Conservation (phyloP, 2,888 invertebrate genomes). For the Epinotia brunnichana region DNA sequence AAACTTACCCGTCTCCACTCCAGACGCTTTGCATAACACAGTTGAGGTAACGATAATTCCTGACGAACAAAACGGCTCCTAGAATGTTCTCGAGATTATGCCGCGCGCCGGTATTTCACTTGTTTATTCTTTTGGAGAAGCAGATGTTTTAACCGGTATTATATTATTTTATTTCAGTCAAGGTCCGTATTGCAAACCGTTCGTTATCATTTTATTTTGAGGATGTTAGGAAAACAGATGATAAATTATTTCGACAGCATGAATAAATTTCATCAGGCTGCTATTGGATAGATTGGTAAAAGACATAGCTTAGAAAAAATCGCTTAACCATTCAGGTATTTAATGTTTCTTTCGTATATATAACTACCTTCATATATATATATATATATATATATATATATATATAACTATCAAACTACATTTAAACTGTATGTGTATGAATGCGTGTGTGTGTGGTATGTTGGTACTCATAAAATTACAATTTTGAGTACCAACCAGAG, state of each 20-base stretch:
- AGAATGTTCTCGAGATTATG: conserved; percentile 47
- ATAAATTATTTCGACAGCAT: neutral
- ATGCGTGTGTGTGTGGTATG: too few species aligned
- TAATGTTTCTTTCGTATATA: too few species aligned
- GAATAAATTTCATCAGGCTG: neutral
- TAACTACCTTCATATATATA: too few species aligned
- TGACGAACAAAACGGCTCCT: conserved; percentile 50
- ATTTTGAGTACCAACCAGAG: too few species aligned
- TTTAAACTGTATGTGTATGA: too few species aligned
- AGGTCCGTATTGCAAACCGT: neutral
- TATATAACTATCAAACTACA: too few species aligned
- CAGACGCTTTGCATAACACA: conserved; percentile 51
- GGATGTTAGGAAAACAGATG: neutral
- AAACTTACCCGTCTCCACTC: conserved; percentile 25
- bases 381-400: too few species aligned
- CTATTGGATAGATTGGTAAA: neutral
- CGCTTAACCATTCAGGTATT: too few species aligned
- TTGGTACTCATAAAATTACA: too few species aligned
- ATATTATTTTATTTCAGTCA: neutral
- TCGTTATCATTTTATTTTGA: neutral
- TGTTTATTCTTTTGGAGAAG: conserved; percentile 22
- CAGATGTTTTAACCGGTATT: conserved; percentile 14
- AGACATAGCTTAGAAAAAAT: too few species aligned
- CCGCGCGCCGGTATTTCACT: conserved; percentile 9
- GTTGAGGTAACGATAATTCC: conserved; percentile 55